phyloP scores from a whole-genome alignment of 2,113 vertebrate species.

The Cervus canadensis region DNA sequence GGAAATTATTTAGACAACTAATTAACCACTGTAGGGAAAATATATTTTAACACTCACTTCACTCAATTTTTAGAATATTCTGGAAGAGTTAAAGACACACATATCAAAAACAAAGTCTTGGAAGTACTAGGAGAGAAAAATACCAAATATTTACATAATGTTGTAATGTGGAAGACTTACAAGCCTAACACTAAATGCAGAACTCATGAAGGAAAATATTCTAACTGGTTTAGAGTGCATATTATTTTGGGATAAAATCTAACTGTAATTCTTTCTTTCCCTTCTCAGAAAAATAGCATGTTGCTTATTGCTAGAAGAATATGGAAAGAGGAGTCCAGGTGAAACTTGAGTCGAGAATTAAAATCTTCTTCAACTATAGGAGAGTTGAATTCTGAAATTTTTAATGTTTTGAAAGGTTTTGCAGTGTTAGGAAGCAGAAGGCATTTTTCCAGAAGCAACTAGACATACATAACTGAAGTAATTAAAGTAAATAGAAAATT shows the following conservation, averaged over 20 bases:
- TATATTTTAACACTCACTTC: not conserved
- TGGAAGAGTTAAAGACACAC: not conserved
- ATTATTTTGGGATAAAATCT: not conserved
- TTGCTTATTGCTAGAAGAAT: no score
- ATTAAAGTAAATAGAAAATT: not conserved
- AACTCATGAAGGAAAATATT: not conserved
- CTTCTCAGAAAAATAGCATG: not conserved
- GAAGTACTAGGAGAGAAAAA: not conserved
- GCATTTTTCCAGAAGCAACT: not conserved
- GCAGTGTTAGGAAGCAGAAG: not conserved
- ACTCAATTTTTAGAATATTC: not conserved
- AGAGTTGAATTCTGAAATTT: not conserved
- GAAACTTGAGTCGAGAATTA: not conserved
- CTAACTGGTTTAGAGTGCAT: not conserved
- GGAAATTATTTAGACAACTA: not conserved
- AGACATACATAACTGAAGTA: not conserved
- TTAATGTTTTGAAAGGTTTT: not conserved
- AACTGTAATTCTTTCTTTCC: not conserved
- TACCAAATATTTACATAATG: not conserved
- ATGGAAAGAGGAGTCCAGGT: not conserved
- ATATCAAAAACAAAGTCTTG: not conserved
- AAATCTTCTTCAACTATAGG: not conserved
- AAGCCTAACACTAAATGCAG: not conserved
- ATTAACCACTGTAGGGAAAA: not conserved
- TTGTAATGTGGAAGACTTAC: not conserved